These are phyloP conservation scores for Latrodectus elegans DNA, from an alignment of 2,888 invertebrate genomes.

Conservation along the genomic window DNA sequence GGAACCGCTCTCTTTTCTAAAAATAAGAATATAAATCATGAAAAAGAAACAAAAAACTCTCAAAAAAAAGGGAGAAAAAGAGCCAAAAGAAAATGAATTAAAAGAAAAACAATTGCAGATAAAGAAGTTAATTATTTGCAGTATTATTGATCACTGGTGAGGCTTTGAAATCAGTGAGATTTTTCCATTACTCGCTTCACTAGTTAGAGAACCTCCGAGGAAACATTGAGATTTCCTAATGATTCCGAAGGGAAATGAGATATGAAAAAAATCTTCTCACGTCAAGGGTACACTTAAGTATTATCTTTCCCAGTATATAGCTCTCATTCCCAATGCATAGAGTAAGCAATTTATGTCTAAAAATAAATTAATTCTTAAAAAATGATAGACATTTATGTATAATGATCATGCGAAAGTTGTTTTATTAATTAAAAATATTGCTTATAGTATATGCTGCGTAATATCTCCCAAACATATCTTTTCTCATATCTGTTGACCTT, in stretches of 20 bases:
- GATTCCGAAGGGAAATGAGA: conserved; percentile 56
- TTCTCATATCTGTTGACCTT: too few species aligned
- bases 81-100: conserved; percentile 52
- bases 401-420: too few species aligned
- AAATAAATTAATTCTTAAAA: too few species aligned
- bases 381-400: too few species aligned
- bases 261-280: conserved; percentile 22
- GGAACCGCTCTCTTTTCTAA: not conserved
- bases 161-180: conserved; percentile 58
- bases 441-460: too few species aligned
- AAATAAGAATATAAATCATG: not conserved
- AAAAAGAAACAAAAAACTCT: conserved; percentile 33
- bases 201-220: conserved; percentile 36
- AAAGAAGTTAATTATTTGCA: conserved; percentile 69
- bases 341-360: not conserved
- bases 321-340: not conserved
- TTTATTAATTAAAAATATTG: too few species aligned
- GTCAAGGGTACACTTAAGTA: conserved; percentile 25
- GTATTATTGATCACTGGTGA: conserved; percentile 64
- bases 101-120: conserved; percentile 66
- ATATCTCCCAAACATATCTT: too few species aligned
- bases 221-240: conserved; percentile 55
- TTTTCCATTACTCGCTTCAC: conserved; percentile 65
- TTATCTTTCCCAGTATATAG: conserved; percentile 43
- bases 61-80: conserved; percentile 8